These are phyloP conservation scores for Illadopsis cleaveri DNA, from an alignment of 2,113 vertebrate species.

Conservation along the genomic window DNA sequence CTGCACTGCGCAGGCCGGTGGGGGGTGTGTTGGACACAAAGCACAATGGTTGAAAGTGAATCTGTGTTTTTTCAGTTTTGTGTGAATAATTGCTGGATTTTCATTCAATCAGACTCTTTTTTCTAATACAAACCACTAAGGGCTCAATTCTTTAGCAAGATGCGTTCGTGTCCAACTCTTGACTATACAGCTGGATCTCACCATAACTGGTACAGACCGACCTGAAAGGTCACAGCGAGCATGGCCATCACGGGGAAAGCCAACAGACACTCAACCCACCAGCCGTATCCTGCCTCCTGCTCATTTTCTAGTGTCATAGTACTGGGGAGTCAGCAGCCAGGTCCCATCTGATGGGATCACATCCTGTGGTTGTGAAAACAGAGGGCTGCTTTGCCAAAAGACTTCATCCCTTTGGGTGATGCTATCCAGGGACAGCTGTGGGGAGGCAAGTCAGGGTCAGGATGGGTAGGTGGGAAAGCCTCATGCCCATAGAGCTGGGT, in stretches of 20 bases:
- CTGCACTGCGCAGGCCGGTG: conserved; percentile 24
- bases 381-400: neutral
- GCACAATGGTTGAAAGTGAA: conserved; percentile 73
- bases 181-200: conserved; percentile 61
- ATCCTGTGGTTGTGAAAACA: neutral
- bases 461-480: neutral
- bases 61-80: conserved; percentile 43
- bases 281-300: conserved; percentile 26
- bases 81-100: conserved; percentile 75
- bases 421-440: neutral
- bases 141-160: conserved; percentile 79
- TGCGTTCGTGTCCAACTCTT: conserved; percentile 71
- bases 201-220: neutral
- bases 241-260: conserved; percentile 17
- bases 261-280: conserved; percentile 48
- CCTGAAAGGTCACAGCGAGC: neutral
- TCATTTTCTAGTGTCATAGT: neutral
- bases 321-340: neutral
- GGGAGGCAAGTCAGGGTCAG: neutral
- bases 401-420: neutral
- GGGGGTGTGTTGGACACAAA: conserved; percentile 72
- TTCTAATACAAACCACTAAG: conserved; percentile 79
- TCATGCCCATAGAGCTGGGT: neutral
- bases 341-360: neutral
- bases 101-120: conserved; percentile 67